A percentile compares a stretch with the other conserved stretches of the same genome.
These are phyloP conservation scores for Zhuqinia jingwanae DNA, from an alignment of 2,888 invertebrate species.

Conservation along the genomic window DNA sequence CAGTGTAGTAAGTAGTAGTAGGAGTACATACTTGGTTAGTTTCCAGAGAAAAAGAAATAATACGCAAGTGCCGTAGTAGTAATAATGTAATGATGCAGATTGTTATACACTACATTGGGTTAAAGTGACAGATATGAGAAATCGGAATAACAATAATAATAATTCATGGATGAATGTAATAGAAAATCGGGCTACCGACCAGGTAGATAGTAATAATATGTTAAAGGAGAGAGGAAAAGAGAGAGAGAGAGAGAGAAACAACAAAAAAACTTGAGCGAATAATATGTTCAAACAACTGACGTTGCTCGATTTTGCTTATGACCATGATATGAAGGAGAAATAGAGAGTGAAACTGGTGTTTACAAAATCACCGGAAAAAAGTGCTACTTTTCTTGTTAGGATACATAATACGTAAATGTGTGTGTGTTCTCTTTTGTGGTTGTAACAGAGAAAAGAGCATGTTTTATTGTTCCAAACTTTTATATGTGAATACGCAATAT, in stretches of 20 bases:
- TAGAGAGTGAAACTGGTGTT: constrained; percentile 32
- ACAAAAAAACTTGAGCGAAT: no score
- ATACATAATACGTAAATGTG: no score
- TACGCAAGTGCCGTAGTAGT: constrained; percentile 20
- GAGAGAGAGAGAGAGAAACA: no score
- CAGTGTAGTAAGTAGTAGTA: no score
- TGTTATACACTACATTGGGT: constrained; percentile 45
- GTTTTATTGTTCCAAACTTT: no score
- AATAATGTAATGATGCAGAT: constrained; percentile 41
- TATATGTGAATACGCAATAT: no score
- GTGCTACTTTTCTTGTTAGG: no score
- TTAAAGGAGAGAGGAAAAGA: not conserved
- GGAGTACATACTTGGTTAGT: no score
- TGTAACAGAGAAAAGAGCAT: no score
- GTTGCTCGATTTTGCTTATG: not conserved
- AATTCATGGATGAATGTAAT: constrained; percentile 42
- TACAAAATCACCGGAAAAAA: constrained; percentile 38
- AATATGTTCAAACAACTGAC: no score
- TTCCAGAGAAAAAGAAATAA: no score
- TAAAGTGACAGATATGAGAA: constrained; percentile 51
- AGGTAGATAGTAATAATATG: not conserved
- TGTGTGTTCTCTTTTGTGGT: no score
- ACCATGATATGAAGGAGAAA: not conserved
- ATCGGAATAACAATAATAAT: constrained; percentile 32
- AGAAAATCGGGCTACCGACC: constrained; percentile 25